Conservation (phyloP, 2,797 vertebrate genomes). For the Enteromius unitaeniatus region DNA sequence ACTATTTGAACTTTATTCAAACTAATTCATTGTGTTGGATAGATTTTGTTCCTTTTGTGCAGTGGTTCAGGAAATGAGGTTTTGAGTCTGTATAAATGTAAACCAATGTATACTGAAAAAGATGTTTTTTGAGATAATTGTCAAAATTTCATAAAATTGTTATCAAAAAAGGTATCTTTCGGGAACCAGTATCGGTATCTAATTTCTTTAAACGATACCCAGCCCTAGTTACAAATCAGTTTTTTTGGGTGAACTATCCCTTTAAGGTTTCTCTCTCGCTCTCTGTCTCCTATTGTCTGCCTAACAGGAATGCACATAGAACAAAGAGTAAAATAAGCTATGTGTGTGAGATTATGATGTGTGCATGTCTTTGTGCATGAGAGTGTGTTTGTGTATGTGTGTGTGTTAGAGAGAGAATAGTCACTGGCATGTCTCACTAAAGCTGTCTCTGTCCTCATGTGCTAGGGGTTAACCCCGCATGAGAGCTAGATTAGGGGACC, state of each 20-base stretch:
- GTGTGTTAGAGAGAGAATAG: slow-evolving; percentile 34
- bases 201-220: background rate
- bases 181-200: too few species aligned
- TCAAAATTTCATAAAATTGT: too few species aligned
- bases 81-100: too few species aligned
- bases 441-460: slow-evolving; percentile 27
- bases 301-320: slow-evolving; percentile 52
- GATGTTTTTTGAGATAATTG: too few species aligned
- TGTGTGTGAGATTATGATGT: slow-evolving; percentile 45
- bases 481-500: slow-evolving; percentile 43
- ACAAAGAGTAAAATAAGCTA: slow-evolving; percentile 50
- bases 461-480: slow-evolving; percentile 44
- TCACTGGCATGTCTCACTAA: slow-evolving; percentile 47
- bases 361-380: slow-evolving; percentile 35
- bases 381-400: slow-evolving; percentile 1
- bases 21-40: too few species aligned
- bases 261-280: slow-evolving; percentile 16
- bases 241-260: background rate
- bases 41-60: too few species aligned
- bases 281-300: slow-evolving; percentile 39
- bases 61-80: too few species aligned
- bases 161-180: too few species aligned
- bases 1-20: too few species aligned
- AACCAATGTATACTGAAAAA: too few species aligned
- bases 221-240: background rate